Conservation (phyloP, 2,797 vertebrate species). For the Cynopterus sphinx region DNA sequence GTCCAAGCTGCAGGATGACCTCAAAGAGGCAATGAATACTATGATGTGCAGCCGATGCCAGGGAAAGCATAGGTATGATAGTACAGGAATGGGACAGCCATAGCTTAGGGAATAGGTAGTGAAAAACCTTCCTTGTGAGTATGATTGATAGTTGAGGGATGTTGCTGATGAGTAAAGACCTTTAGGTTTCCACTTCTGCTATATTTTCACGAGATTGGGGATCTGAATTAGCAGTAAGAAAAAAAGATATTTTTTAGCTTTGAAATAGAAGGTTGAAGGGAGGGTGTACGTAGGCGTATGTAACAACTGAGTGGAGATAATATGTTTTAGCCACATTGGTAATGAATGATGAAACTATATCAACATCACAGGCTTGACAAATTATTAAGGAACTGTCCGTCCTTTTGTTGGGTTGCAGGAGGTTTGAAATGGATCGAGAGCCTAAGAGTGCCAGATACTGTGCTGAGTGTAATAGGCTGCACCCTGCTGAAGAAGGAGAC, state of each 20-base stretch:
- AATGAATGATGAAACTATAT: neutral
- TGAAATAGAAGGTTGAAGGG: slow-evolving; percentile 38
- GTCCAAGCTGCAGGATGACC: slow-evolving; percentile 94
- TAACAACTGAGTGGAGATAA: neutral
- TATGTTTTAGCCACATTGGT: neutral
- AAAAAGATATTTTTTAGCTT: slow-evolving; percentile 16
- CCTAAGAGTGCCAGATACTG: slow-evolving; percentile 93
- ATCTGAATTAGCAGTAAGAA: slow-evolving; percentile 27
- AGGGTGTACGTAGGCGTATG: neutral
- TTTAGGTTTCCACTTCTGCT: neutral
- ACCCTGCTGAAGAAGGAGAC: slow-evolving; percentile 95
- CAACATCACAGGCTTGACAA: neutral
- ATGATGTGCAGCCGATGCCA: slow-evolving; percentile 98
- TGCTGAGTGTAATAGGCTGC: slow-evolving; percentile 91
- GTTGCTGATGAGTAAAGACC: neutral
- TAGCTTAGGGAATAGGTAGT: neutral
- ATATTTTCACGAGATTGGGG: neutral
- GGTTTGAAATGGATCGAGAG: slow-evolving; percentile 95
- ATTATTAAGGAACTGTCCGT: neutral
- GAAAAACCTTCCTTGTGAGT: neutral
- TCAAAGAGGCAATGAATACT: slow-evolving; percentile 97
- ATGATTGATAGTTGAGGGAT: neutral
- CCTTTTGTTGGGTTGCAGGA: slow-evolving; percentile 82
- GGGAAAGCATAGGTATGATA: slow-evolving; percentile 94
- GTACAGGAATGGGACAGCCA: neutral